Evolutionary conservation across 2,797 vertebrate species (phyloP).

Genomic region (Sebastes elongatus): DNA sequence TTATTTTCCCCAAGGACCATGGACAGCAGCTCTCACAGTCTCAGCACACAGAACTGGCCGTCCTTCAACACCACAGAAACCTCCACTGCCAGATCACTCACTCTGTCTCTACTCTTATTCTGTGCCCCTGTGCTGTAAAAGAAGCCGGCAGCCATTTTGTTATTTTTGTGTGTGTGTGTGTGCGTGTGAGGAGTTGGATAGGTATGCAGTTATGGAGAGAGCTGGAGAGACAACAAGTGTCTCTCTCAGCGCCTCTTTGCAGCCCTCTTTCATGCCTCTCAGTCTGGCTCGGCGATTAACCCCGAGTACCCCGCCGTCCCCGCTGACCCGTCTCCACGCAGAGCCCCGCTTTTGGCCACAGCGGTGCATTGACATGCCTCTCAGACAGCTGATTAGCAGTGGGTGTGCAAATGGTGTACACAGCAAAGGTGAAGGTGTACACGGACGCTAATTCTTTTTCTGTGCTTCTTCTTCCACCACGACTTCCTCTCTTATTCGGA

Average conservation of each 20-base stretch:
- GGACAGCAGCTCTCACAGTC: conserved; percentile 61
- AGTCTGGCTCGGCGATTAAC: conserved; percentile 80
- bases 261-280: conserved; percentile 79
- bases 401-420: conserved; percentile 59
- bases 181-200: conserved; percentile 51
- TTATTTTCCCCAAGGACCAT: conserved; percentile 52
- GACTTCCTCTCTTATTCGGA: conserved; percentile 20
- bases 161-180: conserved; percentile 5
- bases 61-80: conserved; percentile 54
- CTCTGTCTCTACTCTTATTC: conserved; percentile 8
- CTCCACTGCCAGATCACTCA: conserved; percentile 46
- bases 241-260: conserved; percentile 74
- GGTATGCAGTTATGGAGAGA: conserved; percentile 63
- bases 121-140: conserved; percentile 32
- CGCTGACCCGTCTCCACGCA: conserved; percentile 58
- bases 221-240: conserved; percentile 65
- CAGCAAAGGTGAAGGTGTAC: conserved; percentile 41
- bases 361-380: conserved; percentile 51
- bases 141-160: conserved; percentile 62
- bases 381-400: conserved; percentile 78
- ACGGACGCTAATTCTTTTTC: conserved; percentile 17
- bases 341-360: conserved; percentile 40
- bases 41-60: conserved; percentile 38
- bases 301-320: conserved; percentile 58
- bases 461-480: conserved; percentile 24